Percentiles rank a stretch among this genome's conserved stretches.
These are phyloP conservation scores for Euwallacea similis DNA, from an alignment of 1,140 invertebrate genomes.

Conservation along the genomic window DNA sequence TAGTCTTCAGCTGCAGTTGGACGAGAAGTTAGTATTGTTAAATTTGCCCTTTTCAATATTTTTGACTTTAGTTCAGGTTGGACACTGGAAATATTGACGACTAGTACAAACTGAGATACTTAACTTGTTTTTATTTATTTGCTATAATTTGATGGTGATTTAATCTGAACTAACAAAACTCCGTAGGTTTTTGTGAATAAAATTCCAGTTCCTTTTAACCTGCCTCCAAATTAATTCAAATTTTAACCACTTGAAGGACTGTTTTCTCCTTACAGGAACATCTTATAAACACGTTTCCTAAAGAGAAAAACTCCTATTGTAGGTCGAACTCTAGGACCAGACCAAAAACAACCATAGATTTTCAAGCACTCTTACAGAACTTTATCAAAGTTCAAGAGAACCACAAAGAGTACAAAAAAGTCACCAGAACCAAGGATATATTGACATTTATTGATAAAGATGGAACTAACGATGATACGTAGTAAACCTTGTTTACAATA, in stretches of 20 bases:
- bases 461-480: slow-evolving; percentile 4
- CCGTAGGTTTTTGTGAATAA: no score
- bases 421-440: slow-evolving; percentile 37
- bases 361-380: slow-evolving; percentile 63
- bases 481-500: background rate
- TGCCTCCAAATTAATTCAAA: no score
- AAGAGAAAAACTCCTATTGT: background rate
- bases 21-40: slow-evolving; percentile 51
- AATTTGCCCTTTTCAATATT: no score
- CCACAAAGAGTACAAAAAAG: slow-evolving; percentile 63
- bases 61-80: background rate
- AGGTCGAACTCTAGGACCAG: background rate
- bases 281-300: background rate
- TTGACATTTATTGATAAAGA: slow-evolving; percentile 29
- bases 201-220: no score
- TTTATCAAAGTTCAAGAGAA: slow-evolving; percentile 68
- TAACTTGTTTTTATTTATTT: no score
- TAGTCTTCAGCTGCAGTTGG: slow-evolving; percentile 56
- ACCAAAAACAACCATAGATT: slow-evolving; percentile 58
- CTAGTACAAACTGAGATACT: no score
- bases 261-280: no score
- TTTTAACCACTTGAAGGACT: no score
- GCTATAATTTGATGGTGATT: no score
- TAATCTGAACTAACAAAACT: no score
- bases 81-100: background rate